Evolutionary conservation across 2,113 vertebrate species (phyloP).

Genomic region (Lophotis ruficrista): DNA sequence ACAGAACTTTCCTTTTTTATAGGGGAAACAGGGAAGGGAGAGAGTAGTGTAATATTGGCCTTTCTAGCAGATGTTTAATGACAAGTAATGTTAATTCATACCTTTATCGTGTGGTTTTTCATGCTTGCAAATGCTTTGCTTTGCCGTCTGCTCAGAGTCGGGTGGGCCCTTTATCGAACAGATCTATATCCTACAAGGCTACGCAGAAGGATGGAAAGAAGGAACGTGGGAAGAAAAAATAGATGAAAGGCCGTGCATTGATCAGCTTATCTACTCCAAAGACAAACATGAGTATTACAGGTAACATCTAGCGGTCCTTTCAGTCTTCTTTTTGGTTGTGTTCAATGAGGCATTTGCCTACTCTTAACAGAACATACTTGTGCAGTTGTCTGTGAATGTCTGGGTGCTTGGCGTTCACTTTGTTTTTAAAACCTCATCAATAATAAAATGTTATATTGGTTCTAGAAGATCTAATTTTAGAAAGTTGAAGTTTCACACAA

Average conservation of each 20-base stretch:
- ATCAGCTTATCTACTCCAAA: slow-evolving; percentile 85
- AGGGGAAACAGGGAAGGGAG: background rate
- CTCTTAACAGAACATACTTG: background rate
- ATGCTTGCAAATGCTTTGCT: background rate
- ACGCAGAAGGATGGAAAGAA: slow-evolving; percentile 94
- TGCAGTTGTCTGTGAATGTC: background rate
- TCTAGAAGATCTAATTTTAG: background rate
- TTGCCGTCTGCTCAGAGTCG: slow-evolving; percentile 79
- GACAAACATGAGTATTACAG: slow-evolving; percentile 93
- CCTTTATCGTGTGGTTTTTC: accelerated
- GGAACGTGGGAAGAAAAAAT: slow-evolving; percentile 96
- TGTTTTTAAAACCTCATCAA: background rate
- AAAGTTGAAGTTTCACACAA: background rate
- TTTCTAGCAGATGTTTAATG: background rate
- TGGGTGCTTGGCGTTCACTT: background rate
- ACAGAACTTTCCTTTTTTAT: background rate
- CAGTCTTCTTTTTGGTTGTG: background rate
- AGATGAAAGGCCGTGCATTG: slow-evolving; percentile 86
- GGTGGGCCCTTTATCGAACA: slow-evolving; percentile 95
- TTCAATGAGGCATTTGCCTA: background rate
- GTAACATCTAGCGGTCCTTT: slow-evolving; percentile 42
- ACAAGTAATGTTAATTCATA: background rate
- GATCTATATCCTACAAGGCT: slow-evolving; percentile 91
- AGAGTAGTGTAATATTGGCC: background rate
- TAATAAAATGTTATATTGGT: background rate